phyloP scores from a whole-genome alignment of 2,797 vertebrate species.

The Leptodactylus fallax region DNA sequence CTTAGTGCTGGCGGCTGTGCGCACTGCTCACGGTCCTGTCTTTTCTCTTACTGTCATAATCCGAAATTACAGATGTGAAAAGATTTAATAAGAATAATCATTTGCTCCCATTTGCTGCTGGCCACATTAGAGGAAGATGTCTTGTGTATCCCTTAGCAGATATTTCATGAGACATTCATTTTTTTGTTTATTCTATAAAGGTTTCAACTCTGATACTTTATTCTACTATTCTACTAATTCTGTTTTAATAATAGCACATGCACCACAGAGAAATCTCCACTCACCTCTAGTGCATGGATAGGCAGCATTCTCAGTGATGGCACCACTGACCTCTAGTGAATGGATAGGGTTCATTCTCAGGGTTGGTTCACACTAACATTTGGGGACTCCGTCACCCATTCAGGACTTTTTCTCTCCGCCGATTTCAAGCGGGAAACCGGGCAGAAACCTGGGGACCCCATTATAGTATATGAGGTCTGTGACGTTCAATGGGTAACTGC shows the following conservation, averaged over 20 bases:
- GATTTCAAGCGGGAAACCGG: too few relatives aligned
- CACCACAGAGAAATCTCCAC: neutral
- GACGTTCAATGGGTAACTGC: too few relatives aligned
- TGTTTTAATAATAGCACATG: neutral
- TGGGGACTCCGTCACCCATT: too few relatives aligned
- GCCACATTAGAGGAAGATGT: conserved; percentile 1
- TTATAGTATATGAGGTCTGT: too few relatives aligned
- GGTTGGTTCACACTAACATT: too few relatives aligned
- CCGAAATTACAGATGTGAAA: conserved; percentile 27
- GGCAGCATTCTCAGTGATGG: conserved; percentile 28
- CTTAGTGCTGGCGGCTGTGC: conserved; percentile 43
- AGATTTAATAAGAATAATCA: conserved; percentile 42
- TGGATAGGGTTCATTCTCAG: neutral
- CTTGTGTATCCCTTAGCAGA: neutral
- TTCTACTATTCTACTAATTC: neutral
- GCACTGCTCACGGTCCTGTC: conserved; percentile 24
- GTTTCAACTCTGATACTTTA: neutral
- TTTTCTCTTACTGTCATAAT: conserved; percentile 21
- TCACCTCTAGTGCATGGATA: neutral
- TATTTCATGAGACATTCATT: neutral
- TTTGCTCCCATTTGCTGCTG: conserved; percentile 17
- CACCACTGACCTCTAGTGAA: neutral
- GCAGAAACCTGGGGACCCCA: too few relatives aligned
- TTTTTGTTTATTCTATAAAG: neutral
- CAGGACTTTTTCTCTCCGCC: too few relatives aligned